A percentile compares a stretch with the other conserved stretches of the same genome.
phyloP scores from a whole-genome alignment of 2,888 invertebrate species.

The Tetragonisca angustula region DNA sequence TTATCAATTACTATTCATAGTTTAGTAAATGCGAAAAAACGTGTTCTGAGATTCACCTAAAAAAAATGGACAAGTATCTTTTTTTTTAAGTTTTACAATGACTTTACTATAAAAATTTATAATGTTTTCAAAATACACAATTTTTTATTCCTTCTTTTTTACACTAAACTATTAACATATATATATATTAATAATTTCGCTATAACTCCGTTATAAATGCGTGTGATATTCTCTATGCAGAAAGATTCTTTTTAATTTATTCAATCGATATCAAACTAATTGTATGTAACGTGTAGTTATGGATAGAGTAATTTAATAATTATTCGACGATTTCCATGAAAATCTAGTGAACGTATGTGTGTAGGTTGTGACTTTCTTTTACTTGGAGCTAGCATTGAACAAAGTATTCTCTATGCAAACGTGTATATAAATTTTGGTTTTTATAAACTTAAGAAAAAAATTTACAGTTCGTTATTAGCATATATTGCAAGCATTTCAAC shows the following conservation, averaged over 20 bases:
- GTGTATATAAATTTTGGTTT: constrained; percentile 72
- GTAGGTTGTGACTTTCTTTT: constrained; percentile 82
- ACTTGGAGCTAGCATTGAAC: constrained; percentile 74
- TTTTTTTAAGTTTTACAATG: constrained; percentile 48
- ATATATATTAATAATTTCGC: constrained; percentile 50
- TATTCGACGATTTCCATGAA: constrained; percentile 62
- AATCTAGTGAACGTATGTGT: constrained; percentile 74
- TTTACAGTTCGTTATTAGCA: constrained; percentile 62
- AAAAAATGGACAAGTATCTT: neutral
- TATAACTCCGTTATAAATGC: constrained; percentile 61
- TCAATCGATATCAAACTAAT: constrained; percentile 66
- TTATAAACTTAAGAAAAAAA: constrained; percentile 57
- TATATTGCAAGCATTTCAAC: constrained; percentile 56
- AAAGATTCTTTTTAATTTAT: constrained; percentile 72
- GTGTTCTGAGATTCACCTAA: constrained; percentile 49
- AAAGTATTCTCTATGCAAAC: constrained; percentile 77
- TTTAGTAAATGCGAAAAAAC: constrained; percentile 48
- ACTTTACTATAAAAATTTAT: constrained; percentile 26
- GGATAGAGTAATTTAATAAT: constrained; percentile 66
- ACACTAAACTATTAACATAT: constrained; percentile 34
- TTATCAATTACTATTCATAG: constrained; percentile 51
- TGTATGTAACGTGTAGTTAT: constrained; percentile 70
- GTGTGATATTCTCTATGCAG: constrained; percentile 49
- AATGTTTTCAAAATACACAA: constrained; percentile 17
- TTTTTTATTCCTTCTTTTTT: constrained; percentile 41